A percentile compares a stretch with the other conserved stretches of the same genome.
phyloP scores from a whole-genome alignment of 2,888 invertebrate genomes.

The Itoplectis maculator region DNA sequence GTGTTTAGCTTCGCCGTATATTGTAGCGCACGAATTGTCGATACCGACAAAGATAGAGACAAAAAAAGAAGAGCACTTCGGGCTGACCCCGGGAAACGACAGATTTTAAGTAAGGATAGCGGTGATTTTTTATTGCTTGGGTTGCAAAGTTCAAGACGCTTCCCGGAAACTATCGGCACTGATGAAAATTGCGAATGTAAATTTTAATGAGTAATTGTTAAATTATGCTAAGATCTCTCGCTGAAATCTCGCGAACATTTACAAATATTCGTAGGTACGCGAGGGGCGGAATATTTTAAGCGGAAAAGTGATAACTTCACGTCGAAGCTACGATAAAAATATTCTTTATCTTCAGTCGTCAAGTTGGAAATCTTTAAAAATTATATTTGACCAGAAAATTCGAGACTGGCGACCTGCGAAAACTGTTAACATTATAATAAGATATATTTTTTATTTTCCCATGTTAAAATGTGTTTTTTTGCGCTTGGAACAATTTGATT shows the following conservation, averaged over 20 bases:
- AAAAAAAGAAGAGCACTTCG: not conserved
- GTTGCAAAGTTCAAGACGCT: not conserved
- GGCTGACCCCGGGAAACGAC: not conserved
- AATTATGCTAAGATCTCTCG: not conserved
- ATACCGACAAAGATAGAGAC: not conserved
- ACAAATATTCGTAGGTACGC: not conserved
- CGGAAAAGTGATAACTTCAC: not conserved
- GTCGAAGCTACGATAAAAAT: not conserved
- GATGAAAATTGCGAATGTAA: not conserved
- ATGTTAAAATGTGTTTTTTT: not conserved
- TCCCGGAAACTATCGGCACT: not conserved
- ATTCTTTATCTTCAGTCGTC: not conserved
- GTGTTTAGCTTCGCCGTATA: not conserved
- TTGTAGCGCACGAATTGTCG: not conserved
- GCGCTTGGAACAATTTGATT: not conserved
- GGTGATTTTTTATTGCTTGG: not conserved
- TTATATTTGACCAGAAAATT: no score
- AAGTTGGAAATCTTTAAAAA: no score
- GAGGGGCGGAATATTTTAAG: not conserved
- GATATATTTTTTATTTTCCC: no score
- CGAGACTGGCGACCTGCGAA: not conserved
- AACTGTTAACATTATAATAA: no score
- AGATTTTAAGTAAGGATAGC: not conserved
- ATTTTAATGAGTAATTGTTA: not conserved
- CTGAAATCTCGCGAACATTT: not conserved